Conservation (phyloP, 2,888 invertebrate genomes). For the Chaetogeoica ovagalla region DNA sequence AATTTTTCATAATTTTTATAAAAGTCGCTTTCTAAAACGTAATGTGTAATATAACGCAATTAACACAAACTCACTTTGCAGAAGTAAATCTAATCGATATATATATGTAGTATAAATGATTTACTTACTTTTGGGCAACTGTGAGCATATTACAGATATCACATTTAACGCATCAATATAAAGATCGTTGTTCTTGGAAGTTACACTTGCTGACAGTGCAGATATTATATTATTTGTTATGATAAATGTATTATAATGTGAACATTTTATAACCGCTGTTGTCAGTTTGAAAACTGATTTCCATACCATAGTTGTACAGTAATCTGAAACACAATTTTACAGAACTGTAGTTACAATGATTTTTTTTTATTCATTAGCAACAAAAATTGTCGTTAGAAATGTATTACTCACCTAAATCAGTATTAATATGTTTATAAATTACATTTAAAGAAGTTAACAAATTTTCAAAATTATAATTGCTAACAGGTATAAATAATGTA, state of each 20-base stretch:
- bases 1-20: too few species aligned
- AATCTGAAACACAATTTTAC: constrained; percentile 26
- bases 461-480: constrained; percentile 43
- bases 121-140: constrained; percentile 35
- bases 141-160: neutral
- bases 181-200: constrained; percentile 22
- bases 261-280: neutral
- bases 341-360: neutral
- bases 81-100: too few species aligned
- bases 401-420: constrained; percentile 20
- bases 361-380: neutral
- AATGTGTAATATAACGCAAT: too few species aligned
- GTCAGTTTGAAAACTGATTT: constrained; percentile 43
- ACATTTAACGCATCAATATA: constrained; percentile 40
- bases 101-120: neutral
- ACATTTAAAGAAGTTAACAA: constrained; percentile 27
- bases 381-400: neutral
- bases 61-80: too few species aligned
- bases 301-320: constrained; percentile 47
- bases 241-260: constrained; percentile 20
- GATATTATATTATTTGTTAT: constrained; percentile 41
- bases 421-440: constrained; percentile 17
- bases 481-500: constrained; percentile 33
- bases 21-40: too few species aligned
- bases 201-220: constrained; percentile 26